Percentiles rank a stretch among this genome's conserved stretches.
These are phyloP conservation scores for Rousettus madagascariensis DNA, from an alignment of 2,797 vertebrate species.

Conservation along the genomic window DNA sequence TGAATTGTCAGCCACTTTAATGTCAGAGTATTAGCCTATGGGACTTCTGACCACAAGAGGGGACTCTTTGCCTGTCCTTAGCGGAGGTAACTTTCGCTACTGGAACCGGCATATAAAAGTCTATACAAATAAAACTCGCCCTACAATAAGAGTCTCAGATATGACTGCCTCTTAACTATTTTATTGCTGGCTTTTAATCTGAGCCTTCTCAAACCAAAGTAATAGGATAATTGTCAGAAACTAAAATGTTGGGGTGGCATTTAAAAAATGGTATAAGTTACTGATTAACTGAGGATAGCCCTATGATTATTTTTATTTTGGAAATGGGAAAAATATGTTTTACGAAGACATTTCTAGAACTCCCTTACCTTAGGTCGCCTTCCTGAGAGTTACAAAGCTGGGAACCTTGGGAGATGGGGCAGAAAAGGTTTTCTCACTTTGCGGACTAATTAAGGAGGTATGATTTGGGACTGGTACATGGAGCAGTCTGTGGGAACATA, in stretches of 20 bases:
- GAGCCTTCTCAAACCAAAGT: not conserved
- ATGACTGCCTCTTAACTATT: not conserved
- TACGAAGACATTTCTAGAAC: not conserved
- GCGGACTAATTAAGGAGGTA: not conserved
- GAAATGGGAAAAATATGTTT: not conserved
- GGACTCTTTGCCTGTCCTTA: not conserved
- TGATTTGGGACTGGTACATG: not conserved
- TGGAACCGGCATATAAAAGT: fast-evolving
- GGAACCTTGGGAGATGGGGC: not conserved
- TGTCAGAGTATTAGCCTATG: not conserved
- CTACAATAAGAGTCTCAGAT: not conserved
- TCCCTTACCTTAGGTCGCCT: not conserved
- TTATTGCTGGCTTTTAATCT: slow-evolving; percentile 44
- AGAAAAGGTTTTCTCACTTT: not conserved
- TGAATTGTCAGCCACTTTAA: not conserved
- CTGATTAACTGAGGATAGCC: slow-evolving; percentile 12
- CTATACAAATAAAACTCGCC: not conserved
- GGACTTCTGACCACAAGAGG: slow-evolving; percentile 50
- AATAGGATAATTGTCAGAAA: not conserved
- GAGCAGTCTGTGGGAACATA: not conserved
- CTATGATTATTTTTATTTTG: slow-evolving; percentile 46
- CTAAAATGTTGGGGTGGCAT: not conserved
- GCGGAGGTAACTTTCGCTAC: fast-evolving
- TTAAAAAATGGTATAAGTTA: not conserved
- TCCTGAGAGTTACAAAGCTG: not conserved